Conservation (phyloP, 2,797 vertebrate genomes). For the Eulemur rubriventer region DNA sequence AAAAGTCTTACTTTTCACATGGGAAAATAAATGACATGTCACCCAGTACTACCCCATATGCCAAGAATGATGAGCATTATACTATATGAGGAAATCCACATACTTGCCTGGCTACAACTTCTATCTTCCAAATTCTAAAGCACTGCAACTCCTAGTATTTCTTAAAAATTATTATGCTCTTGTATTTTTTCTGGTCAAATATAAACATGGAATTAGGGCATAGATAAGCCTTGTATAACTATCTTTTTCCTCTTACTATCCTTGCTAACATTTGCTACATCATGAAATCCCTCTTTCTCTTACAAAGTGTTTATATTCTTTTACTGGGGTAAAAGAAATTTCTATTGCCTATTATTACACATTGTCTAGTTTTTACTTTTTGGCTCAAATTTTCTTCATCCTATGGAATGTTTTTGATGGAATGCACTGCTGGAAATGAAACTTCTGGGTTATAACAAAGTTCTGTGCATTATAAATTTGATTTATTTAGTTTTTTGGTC, state of each 20-base stretch:
- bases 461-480: not conserved
- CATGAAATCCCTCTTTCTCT: not conserved
- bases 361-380: not conserved
- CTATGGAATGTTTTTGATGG: not conserved
- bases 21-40: not conserved
- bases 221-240: not conserved
- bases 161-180: not conserved
- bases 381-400: not conserved
- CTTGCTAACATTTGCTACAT: not conserved
- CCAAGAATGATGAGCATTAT: not conserved
- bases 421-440: not conserved
- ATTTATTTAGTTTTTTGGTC: not conserved
- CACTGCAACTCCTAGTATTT: not conserved
- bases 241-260: not conserved
- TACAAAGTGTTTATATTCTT: not conserved
- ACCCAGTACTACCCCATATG: not conserved
- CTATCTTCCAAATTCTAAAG: not conserved
- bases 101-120: not conserved
- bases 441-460: not conserved
- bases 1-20: not conserved
- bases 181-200: not conserved
- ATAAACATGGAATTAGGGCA: not conserved
- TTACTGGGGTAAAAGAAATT: not conserved
- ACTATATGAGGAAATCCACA: not conserved
- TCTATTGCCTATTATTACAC: not conserved